Evolutionary conservation across 1,140 invertebrate genomes (phyloP).

Genomic region (Conus ventricosus): DNA sequence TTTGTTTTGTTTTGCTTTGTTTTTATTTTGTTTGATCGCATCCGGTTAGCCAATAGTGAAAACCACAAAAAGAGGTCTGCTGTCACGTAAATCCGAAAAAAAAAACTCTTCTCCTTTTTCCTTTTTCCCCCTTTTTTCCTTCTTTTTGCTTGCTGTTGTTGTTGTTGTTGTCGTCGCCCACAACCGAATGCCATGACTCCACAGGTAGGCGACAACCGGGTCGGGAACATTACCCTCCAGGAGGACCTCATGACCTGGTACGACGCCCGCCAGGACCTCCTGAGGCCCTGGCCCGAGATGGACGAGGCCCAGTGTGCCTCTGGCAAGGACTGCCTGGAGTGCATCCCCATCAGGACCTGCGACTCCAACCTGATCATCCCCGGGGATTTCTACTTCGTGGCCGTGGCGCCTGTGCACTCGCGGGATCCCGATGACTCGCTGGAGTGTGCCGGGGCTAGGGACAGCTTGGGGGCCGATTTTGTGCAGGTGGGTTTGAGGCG

Average conservation of each 20-base stretch:
- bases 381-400: constrained; percentile 21
- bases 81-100: too few relatives aligned
- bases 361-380: not conserved
- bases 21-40: too few relatives aligned
- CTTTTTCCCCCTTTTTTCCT: not conserved
- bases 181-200: too few relatives aligned
- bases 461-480: not conserved
- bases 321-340: not conserved
- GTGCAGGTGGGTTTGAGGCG: not conserved
- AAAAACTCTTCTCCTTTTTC: too few relatives aligned
- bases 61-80: too few relatives aligned
- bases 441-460: not conserved
- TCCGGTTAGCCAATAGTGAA: too few relatives aligned
- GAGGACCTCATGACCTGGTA: not conserved
- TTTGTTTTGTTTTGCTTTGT: too few relatives aligned
- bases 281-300: not conserved
- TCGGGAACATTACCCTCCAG: not conserved
- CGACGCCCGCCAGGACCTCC: not conserved
- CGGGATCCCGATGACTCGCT: not conserved
- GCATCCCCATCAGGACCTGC: not conserved
- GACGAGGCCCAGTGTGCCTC: not conserved
- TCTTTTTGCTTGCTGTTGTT: not conserved
- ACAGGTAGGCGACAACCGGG: not conserved
- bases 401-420: constrained; percentile 1
- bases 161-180: too few relatives aligned